Percentiles rank a stretch among this genome's conserved stretches.
Conservation (phyloP, 2,888 invertebrate genomes). For the Dolomedes plantarius region DNA sequence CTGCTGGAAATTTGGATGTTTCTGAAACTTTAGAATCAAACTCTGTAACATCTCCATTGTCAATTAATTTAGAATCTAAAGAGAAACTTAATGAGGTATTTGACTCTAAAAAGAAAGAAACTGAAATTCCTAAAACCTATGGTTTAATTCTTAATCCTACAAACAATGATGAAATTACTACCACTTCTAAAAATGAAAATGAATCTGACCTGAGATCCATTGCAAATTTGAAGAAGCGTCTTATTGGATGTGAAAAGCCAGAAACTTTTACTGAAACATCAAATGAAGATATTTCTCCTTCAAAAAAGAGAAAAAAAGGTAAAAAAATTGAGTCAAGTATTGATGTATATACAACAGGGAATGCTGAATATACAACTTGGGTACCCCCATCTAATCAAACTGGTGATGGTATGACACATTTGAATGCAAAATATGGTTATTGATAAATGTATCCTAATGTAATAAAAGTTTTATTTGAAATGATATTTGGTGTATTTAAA, state of each 20-base stretch:
- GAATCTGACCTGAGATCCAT: background rate
- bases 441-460: too few relatives aligned
- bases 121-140: background rate
- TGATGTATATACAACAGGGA: constrained; percentile 74
- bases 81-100: too few relatives aligned
- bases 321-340: constrained; percentile 2
- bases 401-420: constrained; percentile 86
- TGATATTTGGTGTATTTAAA: too few relatives aligned
- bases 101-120: background rate
- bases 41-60: too few relatives aligned
- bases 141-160: background rate
- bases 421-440: constrained; percentile 88
- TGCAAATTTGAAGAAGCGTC: background rate
- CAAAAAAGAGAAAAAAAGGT: constrained; percentile 7
- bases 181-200: background rate
- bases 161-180: background rate
- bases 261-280: background rate
- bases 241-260: background rate
- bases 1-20: too few relatives aligned
- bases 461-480: too few relatives aligned
- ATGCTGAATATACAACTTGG: constrained; percentile 85
- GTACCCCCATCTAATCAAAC: constrained; percentile 85
- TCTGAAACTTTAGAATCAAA: too few relatives aligned
- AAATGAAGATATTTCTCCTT: background rate
- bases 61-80: too few relatives aligned